Conservation (phyloP, 2,888 invertebrate genomes). For the Hirtodrosophila alboralis region DNA sequence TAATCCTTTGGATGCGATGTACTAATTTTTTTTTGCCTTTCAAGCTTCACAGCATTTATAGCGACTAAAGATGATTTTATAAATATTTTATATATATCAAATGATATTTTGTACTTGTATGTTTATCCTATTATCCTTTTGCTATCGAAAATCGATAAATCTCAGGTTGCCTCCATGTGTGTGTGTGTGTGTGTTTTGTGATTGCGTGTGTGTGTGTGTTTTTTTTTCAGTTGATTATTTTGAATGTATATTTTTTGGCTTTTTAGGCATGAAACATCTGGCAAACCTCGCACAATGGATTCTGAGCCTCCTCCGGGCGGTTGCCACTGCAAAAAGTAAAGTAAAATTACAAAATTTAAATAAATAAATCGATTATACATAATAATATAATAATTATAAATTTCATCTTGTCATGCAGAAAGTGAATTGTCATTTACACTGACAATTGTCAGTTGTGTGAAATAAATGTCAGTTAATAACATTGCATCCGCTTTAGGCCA, state of each 20-base stretch:
- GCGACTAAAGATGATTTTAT: neutral
- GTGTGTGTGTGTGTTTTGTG: neutral
- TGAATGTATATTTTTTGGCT: neutral
- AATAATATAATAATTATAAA: too few species aligned
- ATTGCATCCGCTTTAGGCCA: too few species aligned
- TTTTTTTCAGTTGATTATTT: too few species aligned
- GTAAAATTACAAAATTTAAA: neutral
- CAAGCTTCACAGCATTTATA: too few species aligned
- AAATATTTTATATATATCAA: neutral
- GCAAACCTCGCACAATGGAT: constrained; percentile 74
- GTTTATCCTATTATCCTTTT: constrained; percentile 9
- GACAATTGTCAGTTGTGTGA: too few species aligned
- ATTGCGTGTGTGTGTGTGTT: neutral
- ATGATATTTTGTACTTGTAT: constrained; percentile 2
- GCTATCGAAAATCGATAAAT: neutral
- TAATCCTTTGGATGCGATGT: too few species aligned
- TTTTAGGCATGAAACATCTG: constrained; percentile 52
- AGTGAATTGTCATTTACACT: too few species aligned
- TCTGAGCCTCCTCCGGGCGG: constrained; percentile 53
- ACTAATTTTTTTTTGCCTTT: too few species aligned
- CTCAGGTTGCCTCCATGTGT: neutral
- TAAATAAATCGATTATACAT: too few species aligned
- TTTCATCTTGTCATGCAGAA: too few species aligned
- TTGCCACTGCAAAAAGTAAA: constrained; percentile 58
- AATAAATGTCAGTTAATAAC: too few species aligned